Percentiles rank a stretch among this genome's conserved stretches.
Evolutionary conservation across 2,888 invertebrate genomes (phyloP).

Genomic region (Eilema sororculum): DNA sequence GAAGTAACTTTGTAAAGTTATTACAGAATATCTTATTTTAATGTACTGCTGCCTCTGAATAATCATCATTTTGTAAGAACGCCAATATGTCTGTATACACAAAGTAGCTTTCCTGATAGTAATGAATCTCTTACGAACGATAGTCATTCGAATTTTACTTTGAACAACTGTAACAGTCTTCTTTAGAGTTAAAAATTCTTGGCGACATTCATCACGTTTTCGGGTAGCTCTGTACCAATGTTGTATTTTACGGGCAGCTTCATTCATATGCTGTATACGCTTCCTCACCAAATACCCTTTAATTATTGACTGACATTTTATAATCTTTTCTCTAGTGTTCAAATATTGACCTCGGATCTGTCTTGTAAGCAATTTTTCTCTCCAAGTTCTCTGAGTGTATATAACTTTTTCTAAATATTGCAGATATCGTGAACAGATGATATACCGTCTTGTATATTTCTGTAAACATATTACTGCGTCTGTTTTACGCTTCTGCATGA

Average conservation of each 20-base stretch:
- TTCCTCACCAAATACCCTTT: conserved; percentile 14
- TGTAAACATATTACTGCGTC: conserved; percentile 71
- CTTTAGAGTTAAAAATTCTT: conserved; percentile 61
- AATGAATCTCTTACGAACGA: conserved; percentile 59
- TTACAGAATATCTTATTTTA: conserved; percentile 50
- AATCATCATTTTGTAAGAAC: conserved; percentile 63
- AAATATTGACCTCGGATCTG: conserved; percentile 67
- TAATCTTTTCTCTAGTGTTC: conserved; percentile 64
- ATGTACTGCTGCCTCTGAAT: conserved; percentile 58
- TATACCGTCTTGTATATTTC: conserved; percentile 69
- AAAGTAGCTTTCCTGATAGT: conserved; percentile 57
- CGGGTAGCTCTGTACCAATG: conserved; percentile 69
- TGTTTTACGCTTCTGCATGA: conserved; percentile 67
- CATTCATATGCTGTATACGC: conserved; percentile 60
- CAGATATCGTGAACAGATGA: conserved; percentile 64
- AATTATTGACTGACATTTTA: conserved; percentile 67
- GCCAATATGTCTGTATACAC: conserved; percentile 74
- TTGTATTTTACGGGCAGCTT: conserved; percentile 72
- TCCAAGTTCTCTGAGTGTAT: conserved; percentile 76
- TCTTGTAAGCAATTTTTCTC: conserved; percentile 73
- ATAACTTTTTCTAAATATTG: conserved; percentile 62
- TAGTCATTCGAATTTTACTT: conserved; percentile 70
- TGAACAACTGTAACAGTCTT: conserved; percentile 69
- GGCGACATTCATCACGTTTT: conserved; percentile 61
- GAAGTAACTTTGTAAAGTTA: conserved; percentile 52